Conservation (phyloP, 2,888 invertebrate genomes). For the Perizoma affinitatum region DNA sequence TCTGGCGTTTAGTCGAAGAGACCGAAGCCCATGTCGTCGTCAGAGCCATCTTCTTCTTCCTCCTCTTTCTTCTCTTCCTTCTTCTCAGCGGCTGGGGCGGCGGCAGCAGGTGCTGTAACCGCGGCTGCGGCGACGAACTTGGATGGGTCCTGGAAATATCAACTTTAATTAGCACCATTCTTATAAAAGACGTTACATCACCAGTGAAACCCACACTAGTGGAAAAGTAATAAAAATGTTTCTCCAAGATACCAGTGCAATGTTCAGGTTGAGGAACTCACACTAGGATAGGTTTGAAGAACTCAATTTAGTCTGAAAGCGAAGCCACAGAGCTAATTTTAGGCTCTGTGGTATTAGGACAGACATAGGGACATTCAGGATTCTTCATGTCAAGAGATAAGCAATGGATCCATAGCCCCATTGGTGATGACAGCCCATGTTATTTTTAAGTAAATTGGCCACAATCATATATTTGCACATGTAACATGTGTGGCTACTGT, state of each 20-base stretch:
- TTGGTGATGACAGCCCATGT: too few relatives aligned
- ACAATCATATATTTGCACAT: too few relatives aligned
- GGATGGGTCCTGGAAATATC: conserved; percentile 91
- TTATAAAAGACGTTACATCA: too few relatives aligned
- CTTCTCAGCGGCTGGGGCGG: conserved; percentile 85
- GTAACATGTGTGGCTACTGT: too few relatives aligned
- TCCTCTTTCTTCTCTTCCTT: conserved; percentile 91
- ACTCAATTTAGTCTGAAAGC: conserved; percentile 65
- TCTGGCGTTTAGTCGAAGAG: conserved; percentile 89
- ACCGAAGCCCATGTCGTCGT: conserved; percentile 99
- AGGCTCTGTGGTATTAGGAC: conserved; percentile 58
- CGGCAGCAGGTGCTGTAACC: conserved; percentile 86
- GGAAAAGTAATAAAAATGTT: background rate
- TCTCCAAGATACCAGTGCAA: conserved; percentile 70
- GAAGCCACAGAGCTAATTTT: conserved; percentile 54
- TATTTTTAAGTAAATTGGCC: too few relatives aligned
- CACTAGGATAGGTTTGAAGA: conserved; percentile 72
- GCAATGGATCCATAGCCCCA: too few relatives aligned
- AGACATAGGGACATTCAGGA: conserved; percentile 46
- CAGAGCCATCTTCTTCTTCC: conserved; percentile 92
- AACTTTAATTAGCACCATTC: background rate
- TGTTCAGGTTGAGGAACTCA: conserved; percentile 46
- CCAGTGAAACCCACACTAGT: background rate
- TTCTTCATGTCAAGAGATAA: too few relatives aligned
- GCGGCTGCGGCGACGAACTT: conserved; percentile 91